Evolutionary conservation across 1,140 invertebrate species (phyloP), one percentile per base, ranked within the genome.

Genomic region (Chironomus striatipennis): DNA sequence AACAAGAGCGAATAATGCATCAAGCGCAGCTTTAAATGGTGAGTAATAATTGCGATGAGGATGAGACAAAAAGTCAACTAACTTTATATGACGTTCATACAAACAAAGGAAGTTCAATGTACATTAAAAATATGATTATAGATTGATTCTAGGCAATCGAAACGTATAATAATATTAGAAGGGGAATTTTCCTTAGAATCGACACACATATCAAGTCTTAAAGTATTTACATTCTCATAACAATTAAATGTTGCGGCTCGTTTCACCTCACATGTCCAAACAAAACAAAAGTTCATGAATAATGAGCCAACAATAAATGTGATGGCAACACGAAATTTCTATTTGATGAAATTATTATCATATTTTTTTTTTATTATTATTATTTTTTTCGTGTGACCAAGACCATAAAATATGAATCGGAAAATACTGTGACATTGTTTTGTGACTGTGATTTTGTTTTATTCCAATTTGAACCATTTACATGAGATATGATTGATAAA

Each of bases 21-120:
- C 43, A 47, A 73, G 73, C 43, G 42, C 42, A n/a, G 73, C 73
- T 10, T 12, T 47, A 43, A 73, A 73, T 43, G 73, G 73, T 73
- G n/a, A 73, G 73, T 43, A 6, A 73, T 43, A 43, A 43, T n/a
- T n/a, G n/a, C 6, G 10, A 7, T 5, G 24, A 5, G 24, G 24
- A 34, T 34, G 24, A 34, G 24, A 34, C 24, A 34, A 34, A 34
- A 34, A 34, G 24, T 34, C 24, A 67, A 67, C 17, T 70, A 17
- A 6, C 24, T 21, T 72, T 72, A 9, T 20, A 8, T 21, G 15
- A 72, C 9, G 21, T 42, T 18, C 65, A 17, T 3, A 15, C 42
- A 10, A 73, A 73, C 21, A n/a, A 73, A 42, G 67, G 18, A 72
- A 42, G 21, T 73, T 24, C 72, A 73, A 10, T 42, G 42, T 21